A percentile compares a stretch with the other conserved stretches of the same genome.
Evolutionary conservation across 2,888 invertebrate species (phyloP).

Genomic region (Subacronicta megacephala): DNA sequence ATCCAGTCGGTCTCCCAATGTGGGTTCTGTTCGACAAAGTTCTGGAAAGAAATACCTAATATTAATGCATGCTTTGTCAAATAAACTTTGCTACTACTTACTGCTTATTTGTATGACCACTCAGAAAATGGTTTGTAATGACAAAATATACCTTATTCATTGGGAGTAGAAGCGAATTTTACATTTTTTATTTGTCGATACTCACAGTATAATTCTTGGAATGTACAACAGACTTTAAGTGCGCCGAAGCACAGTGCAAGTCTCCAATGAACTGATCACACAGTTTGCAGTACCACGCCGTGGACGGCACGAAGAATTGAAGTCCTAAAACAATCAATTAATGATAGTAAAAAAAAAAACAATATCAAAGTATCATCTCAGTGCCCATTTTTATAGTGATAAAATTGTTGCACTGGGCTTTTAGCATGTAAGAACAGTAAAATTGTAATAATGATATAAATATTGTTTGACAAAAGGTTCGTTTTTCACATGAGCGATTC

Average conservation of each 20-base stretch:
- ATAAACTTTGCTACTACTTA: too few species aligned
- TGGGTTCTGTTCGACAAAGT: slow-evolving; percentile 95
- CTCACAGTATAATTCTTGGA: slow-evolving; percentile 95
- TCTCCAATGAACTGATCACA: slow-evolving; percentile 97
- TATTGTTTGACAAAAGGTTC: too few species aligned
- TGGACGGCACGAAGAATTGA: slow-evolving; percentile 96
- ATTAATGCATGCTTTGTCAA: not conserved
- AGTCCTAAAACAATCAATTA: slow-evolving; percentile 89
- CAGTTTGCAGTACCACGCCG: slow-evolving; percentile 97
- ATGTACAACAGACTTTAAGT: slow-evolving; percentile 94
- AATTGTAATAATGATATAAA: too few species aligned
- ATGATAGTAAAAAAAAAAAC: too few species aligned
- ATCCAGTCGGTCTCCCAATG: slow-evolving; percentile 97
- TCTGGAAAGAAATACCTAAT: slow-evolving; percentile 85
- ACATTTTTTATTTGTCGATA: slow-evolving; percentile 45
- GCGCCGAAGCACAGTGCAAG: slow-evolving; percentile 95
- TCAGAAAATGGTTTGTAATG: too few species aligned
- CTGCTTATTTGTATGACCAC: too few species aligned
- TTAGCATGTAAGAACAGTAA: too few species aligned
- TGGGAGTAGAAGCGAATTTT: not conserved
- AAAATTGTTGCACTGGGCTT: too few species aligned
- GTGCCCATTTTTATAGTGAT: too few species aligned
- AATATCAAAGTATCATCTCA: too few species aligned
- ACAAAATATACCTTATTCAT: too few species aligned
- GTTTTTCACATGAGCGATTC: too few species aligned